Base-by-base conservation (phyloP, 2,888 invertebrate species). In the Nomada ruficornis region DNA sequence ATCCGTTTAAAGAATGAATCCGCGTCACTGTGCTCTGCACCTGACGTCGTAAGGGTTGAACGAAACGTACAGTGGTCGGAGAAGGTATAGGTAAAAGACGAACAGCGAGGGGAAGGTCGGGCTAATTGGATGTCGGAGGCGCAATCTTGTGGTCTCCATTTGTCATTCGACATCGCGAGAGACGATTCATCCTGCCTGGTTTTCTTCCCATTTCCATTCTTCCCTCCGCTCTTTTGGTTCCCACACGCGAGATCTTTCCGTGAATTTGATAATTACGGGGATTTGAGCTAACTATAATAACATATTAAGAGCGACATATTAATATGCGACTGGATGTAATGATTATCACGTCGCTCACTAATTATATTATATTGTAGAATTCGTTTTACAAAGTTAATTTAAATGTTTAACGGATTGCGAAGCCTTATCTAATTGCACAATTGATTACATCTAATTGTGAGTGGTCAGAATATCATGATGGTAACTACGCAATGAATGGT, bases 141-240 rank as follows among this genome's bases (percentile, higher is more conserved):
- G 90, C 90, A 91, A 91, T 92, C 91, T 92, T 90, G 92, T 81
- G 91, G 91, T 91, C 88, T 91, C 90, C 91, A 92, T 92, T 92
- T 92, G 92, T 92, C 92, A 92, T 92, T 92, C 87, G 89, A 86
- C 84, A 84, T 86, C 82, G 86, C 83, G 83, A 89, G 78, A 81
- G 74, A 36, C 81, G 77, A 75, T 71, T 75, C 75, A 70, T 74
- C 70, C 73, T 86, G 84, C 54, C 76, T 80, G 68, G 63, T 69
- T 77, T 74, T 75, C 77, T 77, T 71, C 73, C 85, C 76, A 75
- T 84, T 77, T 82, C 87, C 76, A 74, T 70, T 70, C 54, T 57
- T 74, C 76, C 73, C 77, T 47, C 57, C 59, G 29, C n/a, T 20
- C 52, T 36, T 70, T 52, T 67, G 70, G 13, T 50, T 15, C 57